Base-by-base conservation (phyloP, 2,888 invertebrate genomes). In the Halocaridina rubra region DNA sequence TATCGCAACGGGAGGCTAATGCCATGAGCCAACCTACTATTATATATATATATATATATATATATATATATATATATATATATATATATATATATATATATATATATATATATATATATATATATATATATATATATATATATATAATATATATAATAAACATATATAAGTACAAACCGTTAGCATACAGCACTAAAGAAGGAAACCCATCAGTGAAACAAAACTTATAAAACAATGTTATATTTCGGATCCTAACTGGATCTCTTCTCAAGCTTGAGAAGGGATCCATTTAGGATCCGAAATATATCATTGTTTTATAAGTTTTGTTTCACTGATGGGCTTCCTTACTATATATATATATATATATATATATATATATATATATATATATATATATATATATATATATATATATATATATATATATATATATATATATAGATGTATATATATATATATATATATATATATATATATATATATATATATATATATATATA, bases 61-160 rank as follows among this genome's bases (percentile, higher is more conserved):
- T 24, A 67, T 76, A 59, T 59, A 39, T 39, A 39, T 75, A 75
- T 75, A 39, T 39, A 75, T 39, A 75, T 75, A 39, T 75, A 75
- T 59, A 59, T 57, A 59, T 76, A 27, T 76, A 76, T 76, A 76
- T 76, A 76, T 76, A 59, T 76, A 76, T 76, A 76, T 57, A 24
- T 59, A 19, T 76, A 59, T 76, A 32, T 72, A 72, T 72, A 32
- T 72, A 72, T 72, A 72, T 72, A 32, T 29, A 53, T 46, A 84
- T 29, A 80, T 69, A 75, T 30, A 30, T 77, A 59, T 30, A 27
- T 82, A 30, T 30, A 59, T 69, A 75, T 22, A 19, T 77, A 33
- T 30, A 27, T 82, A 30, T 30, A 59, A 53, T 16, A 59, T 30
- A 61, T 8, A 79, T 3, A 24, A 30, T 81, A 24, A 46, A 19